phyloP scores from a whole-genome alignment of 2,888 invertebrate species.

The Lathronympha strigana region DNA sequence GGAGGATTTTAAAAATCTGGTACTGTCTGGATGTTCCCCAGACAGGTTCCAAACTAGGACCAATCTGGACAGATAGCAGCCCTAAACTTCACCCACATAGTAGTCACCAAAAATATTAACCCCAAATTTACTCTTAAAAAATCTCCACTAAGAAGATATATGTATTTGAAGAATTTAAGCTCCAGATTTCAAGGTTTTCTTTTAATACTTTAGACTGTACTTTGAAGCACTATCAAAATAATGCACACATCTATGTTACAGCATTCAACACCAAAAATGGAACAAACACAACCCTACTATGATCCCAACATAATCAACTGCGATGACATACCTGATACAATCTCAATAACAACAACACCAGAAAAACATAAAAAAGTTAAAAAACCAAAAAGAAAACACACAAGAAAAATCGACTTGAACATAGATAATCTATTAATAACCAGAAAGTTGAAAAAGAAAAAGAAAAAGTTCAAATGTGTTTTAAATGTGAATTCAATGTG shows the following conservation, averaged over 20 bases:
- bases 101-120: too few species aligned
- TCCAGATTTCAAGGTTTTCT: too few species aligned
- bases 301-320: conserved; percentile 27
- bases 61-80: too few species aligned
- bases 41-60: too few species aligned
- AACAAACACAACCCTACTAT: conserved; percentile 7
- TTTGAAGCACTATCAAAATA: too few species aligned
- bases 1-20: too few species aligned
- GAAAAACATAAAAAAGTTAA: conserved; percentile 19
- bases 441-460: conserved; percentile 45
- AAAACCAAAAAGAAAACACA: conserved; percentile 12
- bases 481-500: conserved; percentile 35
- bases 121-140: too few species aligned
- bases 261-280: conserved; percentile 26
- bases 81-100: too few species aligned
- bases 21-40: too few species aligned
- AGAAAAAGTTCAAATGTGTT: conserved; percentile 43
- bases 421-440: conserved; percentile 46
- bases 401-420: neutral
- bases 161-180: too few species aligned
- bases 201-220: too few species aligned
- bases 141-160: too few species aligned
- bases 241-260: conserved; percentile 1
- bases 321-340: conserved; percentile 17
- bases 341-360: conserved; percentile 4